phyloP scores from a whole-genome alignment of 64 coral and sea anemone genomes.

The Acropora tenuis region DNA sequence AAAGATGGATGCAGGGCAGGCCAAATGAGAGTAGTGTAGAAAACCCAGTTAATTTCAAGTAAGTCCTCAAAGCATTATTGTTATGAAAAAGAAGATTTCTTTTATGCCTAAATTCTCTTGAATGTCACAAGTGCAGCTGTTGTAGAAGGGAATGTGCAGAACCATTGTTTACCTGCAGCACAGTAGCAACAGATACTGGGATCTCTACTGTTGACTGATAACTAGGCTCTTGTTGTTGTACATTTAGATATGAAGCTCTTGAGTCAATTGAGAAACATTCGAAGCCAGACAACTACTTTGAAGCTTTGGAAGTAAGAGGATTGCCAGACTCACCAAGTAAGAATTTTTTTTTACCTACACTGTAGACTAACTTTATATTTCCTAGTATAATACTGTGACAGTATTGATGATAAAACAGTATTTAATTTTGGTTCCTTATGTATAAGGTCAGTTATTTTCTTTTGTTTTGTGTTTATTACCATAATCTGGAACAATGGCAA shows the following conservation, averaged over 20 bases:
- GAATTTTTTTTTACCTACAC: not conserved
- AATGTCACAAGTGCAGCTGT: not conserved
- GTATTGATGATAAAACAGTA: too few species aligned
- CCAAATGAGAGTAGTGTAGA: constrained; percentile 87
- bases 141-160: too few species aligned
- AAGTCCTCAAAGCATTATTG: constrained; percentile 13
- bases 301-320: constrained; percentile 83
- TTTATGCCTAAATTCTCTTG: not conserved
- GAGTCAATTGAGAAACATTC: constrained; percentile 79
- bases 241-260: constrained; percentile 75
- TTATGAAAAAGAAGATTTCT: too few species aligned
- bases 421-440: too few species aligned
- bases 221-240: too few species aligned
- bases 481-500: too few species aligned
- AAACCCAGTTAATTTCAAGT: constrained; percentile 92
- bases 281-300: constrained; percentile 77
- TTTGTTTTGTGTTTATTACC: too few species aligned
- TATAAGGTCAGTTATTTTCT: too few species aligned
- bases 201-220: too few species aligned
- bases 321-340: constrained; percentile 80
- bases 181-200: too few species aligned
- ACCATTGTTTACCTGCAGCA: too few species aligned
- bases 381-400: too few species aligned
- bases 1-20: constrained; percentile 69
- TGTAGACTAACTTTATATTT: not conserved